Conservation (phyloP, 2,888 invertebrate species). For the Acrobasis suavella region DNA sequence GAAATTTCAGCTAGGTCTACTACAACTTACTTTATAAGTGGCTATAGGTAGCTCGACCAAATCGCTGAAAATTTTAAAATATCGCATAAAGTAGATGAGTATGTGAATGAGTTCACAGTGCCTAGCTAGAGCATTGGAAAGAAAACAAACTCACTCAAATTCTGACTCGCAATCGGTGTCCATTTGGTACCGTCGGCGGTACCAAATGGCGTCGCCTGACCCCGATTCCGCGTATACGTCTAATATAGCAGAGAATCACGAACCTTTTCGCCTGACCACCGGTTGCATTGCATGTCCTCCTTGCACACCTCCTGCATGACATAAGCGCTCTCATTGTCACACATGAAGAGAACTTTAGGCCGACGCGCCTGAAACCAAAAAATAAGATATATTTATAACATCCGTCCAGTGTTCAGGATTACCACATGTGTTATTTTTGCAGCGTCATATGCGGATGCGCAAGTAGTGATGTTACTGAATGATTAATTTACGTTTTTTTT, state of each 20-base stretch:
- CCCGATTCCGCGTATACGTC: slow-evolving; percentile 18
- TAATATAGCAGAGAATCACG: slow-evolving; percentile 9
- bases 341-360: slow-evolving; percentile 87
- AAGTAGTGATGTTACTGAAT: neutral
- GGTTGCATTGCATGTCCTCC: slow-evolving; percentile 85
- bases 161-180: neutral
- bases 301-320: slow-evolving; percentile 89
- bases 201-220: slow-evolving; percentile 18
- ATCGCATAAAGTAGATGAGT: too few species aligned
- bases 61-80: too few species aligned
- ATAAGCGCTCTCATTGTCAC: slow-evolving; percentile 86
- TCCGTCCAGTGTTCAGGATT: neutral
- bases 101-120: neutral
- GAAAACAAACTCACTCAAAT: neutral
- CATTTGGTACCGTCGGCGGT: too few species aligned
- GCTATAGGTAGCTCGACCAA: too few species aligned
- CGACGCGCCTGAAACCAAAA: slow-evolving; percentile 70
- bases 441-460: neutral
- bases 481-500: neutral
- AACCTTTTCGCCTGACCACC: slow-evolving; percentile 84
- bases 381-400: neutral
- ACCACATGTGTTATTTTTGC: neutral
- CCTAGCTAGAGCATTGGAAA: neutral
- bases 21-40: too few species aligned
- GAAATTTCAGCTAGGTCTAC: too few species aligned